A percentile compares a stretch with the other conserved stretches of the same genome.
These are phyloP conservation scores for Dendronephthya gigantea DNA, from an alignment of 64 coral and sea anemone genomes.

Conservation along the genomic window DNA sequence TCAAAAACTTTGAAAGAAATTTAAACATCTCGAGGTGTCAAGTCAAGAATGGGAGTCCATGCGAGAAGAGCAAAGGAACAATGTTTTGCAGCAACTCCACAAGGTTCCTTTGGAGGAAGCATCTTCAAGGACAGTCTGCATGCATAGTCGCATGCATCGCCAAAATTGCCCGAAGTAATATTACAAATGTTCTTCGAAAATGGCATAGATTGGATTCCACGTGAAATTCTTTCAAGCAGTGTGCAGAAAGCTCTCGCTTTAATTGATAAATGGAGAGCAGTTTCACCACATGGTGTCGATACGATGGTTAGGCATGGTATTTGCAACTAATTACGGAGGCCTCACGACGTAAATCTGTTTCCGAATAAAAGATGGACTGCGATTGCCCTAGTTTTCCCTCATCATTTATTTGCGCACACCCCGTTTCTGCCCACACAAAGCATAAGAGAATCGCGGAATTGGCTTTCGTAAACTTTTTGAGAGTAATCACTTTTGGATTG, in stretches of 20 bases:
- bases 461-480: not conserved
- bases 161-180: not conserved
- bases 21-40: not conserved
- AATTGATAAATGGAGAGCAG: not conserved
- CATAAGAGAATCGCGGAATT: not conserved
- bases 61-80: not conserved
- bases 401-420: constrained; percentile 16
- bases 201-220: not conserved
- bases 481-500: not conserved
- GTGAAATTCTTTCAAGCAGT: not conserved
- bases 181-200: not conserved
- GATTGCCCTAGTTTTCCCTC: constrained; percentile 15
- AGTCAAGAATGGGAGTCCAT: not conserved
- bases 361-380: not conserved
- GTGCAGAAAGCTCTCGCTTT: not conserved
- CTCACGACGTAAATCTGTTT: not conserved
- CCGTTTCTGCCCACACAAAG: not conserved
- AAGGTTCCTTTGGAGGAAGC: not conserved
- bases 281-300: not conserved
- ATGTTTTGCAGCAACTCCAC: not conserved
- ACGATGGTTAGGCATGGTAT: not conserved
- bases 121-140: not conserved
- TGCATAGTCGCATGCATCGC: too few species aligned
- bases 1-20: not conserved
- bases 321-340: not conserved